A percentile compares a stretch with the other conserved stretches of the same genome.
These are phyloP conservation scores for Scaptomyza cyrtandrae DNA, from an alignment of 2,888 invertebrate species.

Conservation along the genomic window DNA sequence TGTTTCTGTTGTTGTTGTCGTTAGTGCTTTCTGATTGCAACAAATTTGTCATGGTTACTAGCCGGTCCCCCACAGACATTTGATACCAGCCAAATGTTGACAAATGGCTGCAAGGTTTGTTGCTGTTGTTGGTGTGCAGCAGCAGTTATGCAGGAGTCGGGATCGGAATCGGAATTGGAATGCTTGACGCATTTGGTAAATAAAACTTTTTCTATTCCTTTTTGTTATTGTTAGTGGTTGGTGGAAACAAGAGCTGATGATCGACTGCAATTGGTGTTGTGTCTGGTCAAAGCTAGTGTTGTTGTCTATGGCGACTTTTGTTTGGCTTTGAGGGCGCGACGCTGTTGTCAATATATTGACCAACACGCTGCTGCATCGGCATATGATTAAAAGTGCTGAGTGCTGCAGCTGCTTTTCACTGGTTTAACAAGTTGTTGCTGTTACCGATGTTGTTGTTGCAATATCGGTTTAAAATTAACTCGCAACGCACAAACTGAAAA, in stretches of 20 bases:
- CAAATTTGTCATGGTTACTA: constrained; percentile 64
- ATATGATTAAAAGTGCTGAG: constrained; percentile 61
- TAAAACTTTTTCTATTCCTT: constrained; percentile 29
- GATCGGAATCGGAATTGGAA: constrained; percentile 45
- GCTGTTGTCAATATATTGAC: constrained; percentile 56
- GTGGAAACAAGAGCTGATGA: constrained; percentile 3
- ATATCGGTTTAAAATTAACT: constrained; percentile 76
- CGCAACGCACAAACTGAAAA: constrained; percentile 45
- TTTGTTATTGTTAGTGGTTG: neutral
- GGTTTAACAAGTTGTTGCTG: constrained; percentile 66
- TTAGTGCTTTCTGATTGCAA: constrained; percentile 66
- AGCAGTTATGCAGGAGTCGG: constrained; percentile 39
- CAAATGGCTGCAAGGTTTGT: constrained; percentile 55
- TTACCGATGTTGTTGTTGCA: constrained; percentile 49
- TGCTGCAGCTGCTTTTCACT: constrained; percentile 52
- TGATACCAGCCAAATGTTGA: constrained; percentile 64
- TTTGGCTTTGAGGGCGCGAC: constrained; percentile 57
- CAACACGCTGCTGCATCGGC: constrained; percentile 40
- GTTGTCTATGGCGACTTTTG: constrained; percentile 40
- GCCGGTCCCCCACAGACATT: constrained; percentile 58
- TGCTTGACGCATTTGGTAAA: constrained; percentile 62
- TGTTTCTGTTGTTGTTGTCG: constrained; percentile 44
- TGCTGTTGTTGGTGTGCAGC: constrained; percentile 31
- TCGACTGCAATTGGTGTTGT: neutral
- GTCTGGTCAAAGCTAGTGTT: constrained; percentile 41